Evolutionary conservation across 2,113 vertebrate species (phyloP).

Genomic region (Tychaedon coryphoeus): DNA sequence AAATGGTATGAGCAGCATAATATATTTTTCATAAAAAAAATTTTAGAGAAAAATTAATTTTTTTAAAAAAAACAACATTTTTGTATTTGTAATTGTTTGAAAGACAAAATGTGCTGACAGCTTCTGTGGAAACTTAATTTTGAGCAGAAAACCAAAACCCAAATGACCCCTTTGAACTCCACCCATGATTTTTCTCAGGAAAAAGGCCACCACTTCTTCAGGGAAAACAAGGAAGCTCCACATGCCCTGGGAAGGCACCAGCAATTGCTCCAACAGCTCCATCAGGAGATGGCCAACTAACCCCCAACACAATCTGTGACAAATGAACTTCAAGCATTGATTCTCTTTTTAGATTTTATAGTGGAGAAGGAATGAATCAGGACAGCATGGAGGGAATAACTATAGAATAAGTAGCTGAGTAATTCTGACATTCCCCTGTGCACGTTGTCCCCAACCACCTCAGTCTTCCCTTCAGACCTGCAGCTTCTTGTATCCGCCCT

Average conservation of each 20-base stretch:
- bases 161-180: background rate
- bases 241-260: background rate
- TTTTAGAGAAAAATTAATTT: background rate
- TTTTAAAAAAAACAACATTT: background rate
- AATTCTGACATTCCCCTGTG: background rate
- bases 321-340: background rate
- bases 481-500: background rate
- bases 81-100: background rate
- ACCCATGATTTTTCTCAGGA: background rate
- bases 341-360: background rate
- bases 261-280: background rate
- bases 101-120: background rate
- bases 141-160: background rate
- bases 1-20: background rate
- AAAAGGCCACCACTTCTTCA: background rate
- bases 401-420: background rate
- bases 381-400: background rate
- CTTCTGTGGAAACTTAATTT: background rate
- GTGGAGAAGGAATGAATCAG: background rate
- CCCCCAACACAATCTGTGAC: background rate
- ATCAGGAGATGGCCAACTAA: background rate
- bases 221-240: background rate
- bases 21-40: background rate
- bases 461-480: background rate
- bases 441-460: fast-evolving